Evolutionary conservation across 2,797 vertebrate genomes (phyloP).

Genomic region (Poecilia gillii): DNA sequence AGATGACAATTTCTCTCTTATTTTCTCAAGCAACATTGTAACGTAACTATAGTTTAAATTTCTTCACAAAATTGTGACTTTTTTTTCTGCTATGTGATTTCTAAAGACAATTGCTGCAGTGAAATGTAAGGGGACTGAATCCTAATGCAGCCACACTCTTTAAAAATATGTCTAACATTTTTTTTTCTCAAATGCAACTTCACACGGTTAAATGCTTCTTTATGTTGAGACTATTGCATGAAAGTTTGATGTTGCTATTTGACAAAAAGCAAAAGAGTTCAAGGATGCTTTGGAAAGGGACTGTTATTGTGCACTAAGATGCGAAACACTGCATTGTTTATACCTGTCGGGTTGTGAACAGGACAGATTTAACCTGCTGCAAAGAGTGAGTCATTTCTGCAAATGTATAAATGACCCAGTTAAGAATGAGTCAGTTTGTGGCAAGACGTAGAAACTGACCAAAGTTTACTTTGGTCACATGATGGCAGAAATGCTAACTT

Average conservation of each 20-base stretch:
- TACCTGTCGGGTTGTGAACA: no score
- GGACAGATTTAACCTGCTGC: background rate
- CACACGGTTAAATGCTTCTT: background rate
- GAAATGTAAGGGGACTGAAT: background rate
- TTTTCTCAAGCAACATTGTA: background rate
- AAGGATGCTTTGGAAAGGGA: background rate
- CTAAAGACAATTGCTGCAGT: background rate
- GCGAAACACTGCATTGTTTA: background rate
- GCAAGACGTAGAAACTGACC: constrained; percentile 17
- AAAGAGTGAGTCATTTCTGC: constrained; percentile 11
- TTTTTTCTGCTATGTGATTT: background rate
- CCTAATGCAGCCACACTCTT: background rate
- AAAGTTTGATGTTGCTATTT: background rate
- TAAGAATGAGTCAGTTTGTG: constrained; percentile 13
- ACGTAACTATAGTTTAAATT: background rate
- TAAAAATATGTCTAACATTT: background rate
- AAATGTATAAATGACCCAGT: constrained; percentile 15
- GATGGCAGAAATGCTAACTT: constrained; percentile 14
- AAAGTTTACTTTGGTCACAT: constrained; percentile 23
- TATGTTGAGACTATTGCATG: background rate
- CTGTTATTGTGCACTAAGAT: background rate
- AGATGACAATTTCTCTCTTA: background rate
- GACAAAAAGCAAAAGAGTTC: background rate
- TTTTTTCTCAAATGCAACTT: background rate
- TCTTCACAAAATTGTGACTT: background rate